phyloP scores from a whole-genome alignment of 2,113 vertebrate genomes.

The Geothlypis trichas region DNA sequence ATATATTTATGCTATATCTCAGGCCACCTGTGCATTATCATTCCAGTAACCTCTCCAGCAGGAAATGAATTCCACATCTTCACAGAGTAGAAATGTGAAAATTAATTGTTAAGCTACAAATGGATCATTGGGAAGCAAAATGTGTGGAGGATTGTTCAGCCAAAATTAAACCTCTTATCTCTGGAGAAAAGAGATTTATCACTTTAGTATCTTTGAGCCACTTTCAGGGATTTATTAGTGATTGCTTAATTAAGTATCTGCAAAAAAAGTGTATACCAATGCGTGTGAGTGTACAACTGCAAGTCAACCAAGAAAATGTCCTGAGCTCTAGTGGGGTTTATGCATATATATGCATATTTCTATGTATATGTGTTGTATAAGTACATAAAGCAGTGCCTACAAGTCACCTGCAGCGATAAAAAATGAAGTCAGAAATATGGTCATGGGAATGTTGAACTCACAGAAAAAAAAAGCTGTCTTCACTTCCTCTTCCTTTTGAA shows the following conservation, averaged over 20 bases:
- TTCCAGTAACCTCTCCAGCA: constrained; percentile 43
- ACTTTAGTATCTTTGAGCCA: neutral
- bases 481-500: neutral
- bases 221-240: neutral
- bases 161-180: constrained; percentile 5
- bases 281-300: neutral
- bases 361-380: neutral
- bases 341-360: neutral
- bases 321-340: neutral
- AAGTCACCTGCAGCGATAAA: neutral
- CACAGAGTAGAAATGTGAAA: constrained; percentile 11
- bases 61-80: constrained; percentile 57
- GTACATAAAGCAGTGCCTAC: neutral
- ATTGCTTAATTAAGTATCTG: neutral
- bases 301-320: neutral
- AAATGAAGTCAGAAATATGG: neutral
- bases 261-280: neutral
- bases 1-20: constrained; percentile 65
- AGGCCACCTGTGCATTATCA: constrained; percentile 55
- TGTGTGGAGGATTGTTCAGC: neutral
- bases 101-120: constrained; percentile 55
- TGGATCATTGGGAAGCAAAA: constrained; percentile 20
- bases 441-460: neutral
- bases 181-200: neutral
- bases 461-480: neutral